Conservation (phyloP, 1,140 invertebrate species). For the Camponotus pennsylvanicus region DNA sequence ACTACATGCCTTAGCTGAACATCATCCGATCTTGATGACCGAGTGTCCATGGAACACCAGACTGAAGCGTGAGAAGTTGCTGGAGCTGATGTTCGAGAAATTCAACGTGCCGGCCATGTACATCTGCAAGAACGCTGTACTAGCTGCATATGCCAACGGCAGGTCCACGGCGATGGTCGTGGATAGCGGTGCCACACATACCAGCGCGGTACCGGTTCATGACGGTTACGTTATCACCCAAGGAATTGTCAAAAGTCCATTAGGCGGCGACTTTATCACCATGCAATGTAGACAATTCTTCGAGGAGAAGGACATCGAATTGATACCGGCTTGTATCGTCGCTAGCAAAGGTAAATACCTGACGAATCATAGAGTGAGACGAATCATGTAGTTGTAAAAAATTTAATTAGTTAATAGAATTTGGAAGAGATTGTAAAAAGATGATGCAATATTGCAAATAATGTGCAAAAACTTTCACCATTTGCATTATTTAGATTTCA, state of each 20-base stretch:
- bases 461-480: no score
- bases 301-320: slow-evolving; percentile 93
- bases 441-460: no score
- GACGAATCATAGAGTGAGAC: neutral
- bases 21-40: slow-evolving; percentile 97
- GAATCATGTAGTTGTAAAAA: neutral
- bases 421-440: neutral
- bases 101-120: slow-evolving; percentile 98
- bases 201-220: slow-evolving; percentile 97
- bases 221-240: slow-evolving; percentile 96
- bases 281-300: slow-evolving; percentile 94
- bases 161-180: slow-evolving; percentile 96
- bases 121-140: slow-evolving; percentile 97
- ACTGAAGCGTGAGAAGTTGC: slow-evolving; percentile 95
- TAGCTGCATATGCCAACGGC: slow-evolving; percentile 98
- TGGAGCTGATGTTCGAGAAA: slow-evolving; percentile 98
- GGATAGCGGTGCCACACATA: slow-evolving; percentile 97
- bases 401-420: neutral
- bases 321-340: slow-evolving; percentile 95
- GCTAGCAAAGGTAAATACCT: slow-evolving; percentile 88
- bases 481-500: no score
- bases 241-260: slow-evolving; percentile 95
- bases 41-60: slow-evolving; percentile 97
- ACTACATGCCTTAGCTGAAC: slow-evolving; percentile 88
- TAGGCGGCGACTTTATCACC: slow-evolving; percentile 97